A percentile compares a stretch with the other conserved stretches of the same genome.
phyloP scores from a whole-genome alignment of 64 coral and sea anemone genomes.

The Catalaphyllia jardinei region DNA sequence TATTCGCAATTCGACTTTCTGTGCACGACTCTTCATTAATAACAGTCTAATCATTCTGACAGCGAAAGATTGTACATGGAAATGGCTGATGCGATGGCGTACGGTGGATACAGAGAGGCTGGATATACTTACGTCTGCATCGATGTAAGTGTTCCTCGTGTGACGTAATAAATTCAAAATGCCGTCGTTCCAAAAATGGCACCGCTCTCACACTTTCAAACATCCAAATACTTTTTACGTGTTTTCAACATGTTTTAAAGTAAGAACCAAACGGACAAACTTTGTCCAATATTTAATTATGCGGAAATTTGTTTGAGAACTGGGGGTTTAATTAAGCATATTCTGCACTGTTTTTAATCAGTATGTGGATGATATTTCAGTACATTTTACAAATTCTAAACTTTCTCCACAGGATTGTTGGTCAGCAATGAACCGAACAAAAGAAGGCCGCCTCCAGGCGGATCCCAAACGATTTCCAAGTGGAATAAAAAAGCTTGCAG shows the following conservation, averaged over 20 bases:
- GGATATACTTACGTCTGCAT: conserved; percentile 92
- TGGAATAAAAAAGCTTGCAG: conserved; percentile 78
- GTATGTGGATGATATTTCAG: too few species aligned
- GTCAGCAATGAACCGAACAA: conserved; percentile 71
- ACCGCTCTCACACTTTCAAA: too few species aligned
- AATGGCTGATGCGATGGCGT: conserved; percentile 86
- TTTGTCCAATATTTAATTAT: too few species aligned
- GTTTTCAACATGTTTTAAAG: too few species aligned
- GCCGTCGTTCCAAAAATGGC: too few species aligned
- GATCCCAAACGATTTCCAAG: conserved; percentile 76
- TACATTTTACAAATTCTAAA: background rate
- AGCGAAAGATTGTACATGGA: conserved; percentile 88
- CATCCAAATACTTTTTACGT: too few species aligned
- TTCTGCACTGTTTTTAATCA: background rate
- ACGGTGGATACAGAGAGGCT: conserved; percentile 70
- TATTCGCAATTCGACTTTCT: too few species aligned
- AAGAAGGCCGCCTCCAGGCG: conserved; percentile 63
- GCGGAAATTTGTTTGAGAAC: too few species aligned
- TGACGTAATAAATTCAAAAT: too few species aligned
- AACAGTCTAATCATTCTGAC: background rate
- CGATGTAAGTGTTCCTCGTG: conserved; percentile 54
- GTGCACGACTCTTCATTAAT: too few species aligned
- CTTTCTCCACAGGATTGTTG: conserved; percentile 72
- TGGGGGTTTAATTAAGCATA: too few species aligned
- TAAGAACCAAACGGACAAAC: too few species aligned